phyloP scores from a whole-genome alignment of 1,140 invertebrate genomes.

The Druon quercuslanigerum region DNA sequence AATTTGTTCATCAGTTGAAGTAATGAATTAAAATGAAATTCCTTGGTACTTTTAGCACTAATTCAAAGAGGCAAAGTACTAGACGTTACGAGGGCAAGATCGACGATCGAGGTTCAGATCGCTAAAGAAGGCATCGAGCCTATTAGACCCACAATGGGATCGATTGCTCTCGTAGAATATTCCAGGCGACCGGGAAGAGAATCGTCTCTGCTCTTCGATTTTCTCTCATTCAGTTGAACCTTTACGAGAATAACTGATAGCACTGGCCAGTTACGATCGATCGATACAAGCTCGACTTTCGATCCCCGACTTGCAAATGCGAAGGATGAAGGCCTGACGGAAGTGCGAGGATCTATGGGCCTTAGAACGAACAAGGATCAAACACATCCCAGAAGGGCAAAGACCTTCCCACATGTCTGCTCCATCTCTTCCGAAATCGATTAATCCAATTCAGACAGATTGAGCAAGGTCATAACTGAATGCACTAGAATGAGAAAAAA shows the following conservation, averaged over 20 bases:
- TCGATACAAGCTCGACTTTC: conserved; percentile 61
- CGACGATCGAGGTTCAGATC: conserved; percentile 33
- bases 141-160: conserved; percentile 48
- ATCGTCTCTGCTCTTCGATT: conserved; percentile 36
- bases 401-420: conserved; percentile 1
- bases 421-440: conserved; percentile 5
- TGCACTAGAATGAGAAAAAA: too few species aligned
- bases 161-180: conserved; percentile 40
- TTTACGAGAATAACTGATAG: conserved; percentile 62
- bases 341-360: conserved; percentile 47
- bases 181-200: conserved; percentile 33
- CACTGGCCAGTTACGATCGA: conserved; percentile 55
- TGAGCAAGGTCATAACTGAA: neutral
- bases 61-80: conserved; percentile 7
- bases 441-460: neutral
- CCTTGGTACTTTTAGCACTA: conserved; percentile 21
- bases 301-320: conserved; percentile 62
- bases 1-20: neutral
- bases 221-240: conserved; percentile 42
- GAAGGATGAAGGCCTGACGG: conserved; percentile 46
- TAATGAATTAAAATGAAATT: conserved; percentile 24
- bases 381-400: neutral
- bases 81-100: neutral
- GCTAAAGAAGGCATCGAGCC: conserved; percentile 45
- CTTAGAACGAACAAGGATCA: conserved; percentile 28